Conservation (phyloP, 1,140 invertebrate genomes). For the Augochlora pura region DNA sequence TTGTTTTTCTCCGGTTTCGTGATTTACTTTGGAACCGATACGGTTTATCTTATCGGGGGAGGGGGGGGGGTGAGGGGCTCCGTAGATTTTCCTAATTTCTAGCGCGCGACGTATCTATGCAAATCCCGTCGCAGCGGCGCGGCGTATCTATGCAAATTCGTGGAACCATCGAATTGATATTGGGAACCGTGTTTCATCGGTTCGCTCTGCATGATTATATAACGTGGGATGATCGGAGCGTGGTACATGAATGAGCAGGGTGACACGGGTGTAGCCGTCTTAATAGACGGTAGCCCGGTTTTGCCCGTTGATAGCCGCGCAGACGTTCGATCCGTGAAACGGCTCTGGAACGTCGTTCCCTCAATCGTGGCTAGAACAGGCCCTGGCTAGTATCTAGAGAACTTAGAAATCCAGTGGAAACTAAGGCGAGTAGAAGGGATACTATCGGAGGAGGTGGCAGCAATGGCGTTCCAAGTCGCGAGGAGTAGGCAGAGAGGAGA, state of each 20-base stretch:
- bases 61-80: too few species aligned
- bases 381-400: constrained; percentile 56
- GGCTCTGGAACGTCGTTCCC: constrained; percentile 15
- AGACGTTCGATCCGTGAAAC: constrained; percentile 18
- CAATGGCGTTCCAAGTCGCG: constrained; percentile 54
- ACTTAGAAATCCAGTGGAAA: constrained; percentile 60
- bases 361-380: constrained; percentile 37
- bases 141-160: not conserved
- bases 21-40: not conserved
- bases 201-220: not conserved
- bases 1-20: not conserved
- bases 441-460: constrained; percentile 57
- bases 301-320: constrained; percentile 21
- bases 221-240: not conserved
- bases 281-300: too few species aligned
- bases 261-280: not conserved
- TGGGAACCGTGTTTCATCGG: not conserved
- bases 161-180: not conserved
- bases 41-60: constrained; percentile 30
- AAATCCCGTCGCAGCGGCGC: too few species aligned
- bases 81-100: constrained; percentile 20
- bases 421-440: constrained; percentile 58
- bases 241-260: constrained; percentile 12
- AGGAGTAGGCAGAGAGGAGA: constrained; percentile 52
- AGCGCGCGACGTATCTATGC: not conserved